Conservation (phyloP, 2,113 vertebrate species). For the Strigops habroptila region DNA sequence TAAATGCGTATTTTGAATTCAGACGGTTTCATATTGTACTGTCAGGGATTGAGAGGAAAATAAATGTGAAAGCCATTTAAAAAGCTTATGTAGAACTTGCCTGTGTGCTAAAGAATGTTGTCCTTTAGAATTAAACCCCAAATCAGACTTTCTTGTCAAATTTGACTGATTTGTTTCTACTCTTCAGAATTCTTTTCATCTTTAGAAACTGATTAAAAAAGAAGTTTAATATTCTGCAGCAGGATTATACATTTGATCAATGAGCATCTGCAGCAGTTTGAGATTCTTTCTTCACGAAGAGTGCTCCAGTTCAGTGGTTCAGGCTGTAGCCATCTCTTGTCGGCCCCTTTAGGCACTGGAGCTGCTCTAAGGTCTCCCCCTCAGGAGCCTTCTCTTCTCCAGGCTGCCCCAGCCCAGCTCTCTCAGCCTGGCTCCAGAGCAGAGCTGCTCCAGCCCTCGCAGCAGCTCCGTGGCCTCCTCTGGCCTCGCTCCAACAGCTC, state of each 20-base stretch:
- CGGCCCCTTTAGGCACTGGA: not conserved
- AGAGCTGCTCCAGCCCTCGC: not conserved
- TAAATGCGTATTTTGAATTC: constrained; percentile 65
- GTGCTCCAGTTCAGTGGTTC: not conserved
- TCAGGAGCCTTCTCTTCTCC: not conserved
- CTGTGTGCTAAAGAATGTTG: constrained; percentile 39
- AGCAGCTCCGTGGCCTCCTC: not conserved
- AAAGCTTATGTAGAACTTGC: constrained; percentile 32
- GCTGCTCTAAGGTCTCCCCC: not conserved
- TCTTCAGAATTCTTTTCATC: not conserved
- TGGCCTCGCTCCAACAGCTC: not conserved
- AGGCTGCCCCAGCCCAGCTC: not conserved
- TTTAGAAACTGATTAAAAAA: not conserved
- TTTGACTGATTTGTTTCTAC: not conserved
- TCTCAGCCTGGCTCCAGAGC: not conserved
- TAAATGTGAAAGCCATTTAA: constrained; percentile 55
- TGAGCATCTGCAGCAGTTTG: not conserved
- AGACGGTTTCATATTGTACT: constrained; percentile 41
- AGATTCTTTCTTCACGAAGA: not conserved
- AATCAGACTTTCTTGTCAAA: not conserved
- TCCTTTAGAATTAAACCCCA: not conserved
- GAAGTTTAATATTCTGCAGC: not conserved
- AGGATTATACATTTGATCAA: not conserved
- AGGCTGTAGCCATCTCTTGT: not conserved
- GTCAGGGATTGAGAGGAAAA: constrained; percentile 31